Percentiles rank a stretch among this genome's conserved stretches.
These are phyloP conservation scores for Parapristionchus giblindavisi DNA, from an alignment of 2,888 invertebrate species.

Conservation along the genomic window DNA sequence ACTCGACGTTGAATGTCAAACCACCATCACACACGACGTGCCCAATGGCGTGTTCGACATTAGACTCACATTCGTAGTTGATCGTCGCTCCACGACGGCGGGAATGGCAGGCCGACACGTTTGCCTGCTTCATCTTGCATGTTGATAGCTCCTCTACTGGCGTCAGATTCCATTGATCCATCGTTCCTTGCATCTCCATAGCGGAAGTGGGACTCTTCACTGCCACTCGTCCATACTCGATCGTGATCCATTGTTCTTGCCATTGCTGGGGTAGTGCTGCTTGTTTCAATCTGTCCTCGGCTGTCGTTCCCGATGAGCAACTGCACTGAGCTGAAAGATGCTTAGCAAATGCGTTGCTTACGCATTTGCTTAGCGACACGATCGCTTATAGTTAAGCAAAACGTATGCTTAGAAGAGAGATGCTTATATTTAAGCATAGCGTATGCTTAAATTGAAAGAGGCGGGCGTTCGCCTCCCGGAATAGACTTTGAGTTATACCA, in stretches of 20 bases:
- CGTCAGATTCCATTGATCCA: background rate
- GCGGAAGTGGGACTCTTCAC: background rate
- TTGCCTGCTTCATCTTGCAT: background rate
- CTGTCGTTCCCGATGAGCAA: background rate
- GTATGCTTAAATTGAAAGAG: too few relatives aligned
- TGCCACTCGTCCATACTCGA: background rate
- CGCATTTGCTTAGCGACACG: too few relatives aligned
- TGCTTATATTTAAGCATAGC: too few relatives aligned
- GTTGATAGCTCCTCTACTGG: background rate
- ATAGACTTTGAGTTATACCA: too few relatives aligned
- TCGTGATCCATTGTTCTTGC: background rate
- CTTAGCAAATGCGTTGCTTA: too few relatives aligned
- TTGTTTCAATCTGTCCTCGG: background rate
- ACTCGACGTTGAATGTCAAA: background rate
- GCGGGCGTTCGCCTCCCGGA: too few relatives aligned
- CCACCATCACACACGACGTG: background rate
- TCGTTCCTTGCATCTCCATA: background rate
- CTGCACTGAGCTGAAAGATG: too few relatives aligned
- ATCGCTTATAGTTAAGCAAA: too few relatives aligned
- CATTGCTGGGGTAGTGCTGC: background rate
- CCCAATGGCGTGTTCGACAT: background rate
- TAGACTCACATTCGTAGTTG: background rate
- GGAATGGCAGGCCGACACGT: background rate
- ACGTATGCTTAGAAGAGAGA: too few relatives aligned
- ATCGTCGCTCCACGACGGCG: background rate